Evolutionary conservation across 2,888 invertebrate genomes (phyloP).

Genomic region (Coleophora deauratella): DNA sequence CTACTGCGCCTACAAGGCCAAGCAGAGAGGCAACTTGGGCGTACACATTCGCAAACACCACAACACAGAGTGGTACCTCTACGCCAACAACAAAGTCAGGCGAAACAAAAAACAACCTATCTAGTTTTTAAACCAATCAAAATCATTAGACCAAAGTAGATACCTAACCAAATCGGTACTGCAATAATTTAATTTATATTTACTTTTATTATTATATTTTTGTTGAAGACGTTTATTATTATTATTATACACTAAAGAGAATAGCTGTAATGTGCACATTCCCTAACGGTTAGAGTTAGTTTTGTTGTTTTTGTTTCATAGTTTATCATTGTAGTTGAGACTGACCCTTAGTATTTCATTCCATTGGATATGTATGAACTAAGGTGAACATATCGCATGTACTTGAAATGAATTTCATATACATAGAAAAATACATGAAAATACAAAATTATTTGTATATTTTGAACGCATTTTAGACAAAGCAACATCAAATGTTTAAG

Average conservation of each 20-base stretch:
- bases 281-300: constrained; percentile 63
- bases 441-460: too few species aligned
- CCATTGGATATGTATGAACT: constrained; percentile 37
- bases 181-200: constrained; percentile 66
- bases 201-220: constrained; percentile 34
- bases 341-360: constrained; percentile 65
- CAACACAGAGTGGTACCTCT: constrained; percentile 68
- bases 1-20: constrained; percentile 84
- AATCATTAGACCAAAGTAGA: constrained; percentile 62
- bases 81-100: constrained; percentile 64
- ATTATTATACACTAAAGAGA: constrained; percentile 52
- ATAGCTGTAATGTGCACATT: constrained; percentile 67
- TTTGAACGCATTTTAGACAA: background rate
- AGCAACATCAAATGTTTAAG: too few species aligned
- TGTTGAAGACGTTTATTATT: constrained; percentile 50
- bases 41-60: constrained; percentile 88
- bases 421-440: too few species aligned
- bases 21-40: constrained; percentile 87
- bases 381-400: constrained; percentile 30
- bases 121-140: constrained; percentile 13
- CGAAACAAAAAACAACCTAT: constrained; percentile 49
- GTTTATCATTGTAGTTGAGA: constrained; percentile 69
- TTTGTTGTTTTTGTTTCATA: constrained; percentile 68
- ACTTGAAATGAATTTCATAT: too few species aligned
- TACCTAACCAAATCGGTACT: constrained; percentile 70